These are phyloP conservation scores for Mycetomoellerius zeteki DNA, from an alignment of 1,140 invertebrate genomes.

Conservation along the genomic window DNA sequence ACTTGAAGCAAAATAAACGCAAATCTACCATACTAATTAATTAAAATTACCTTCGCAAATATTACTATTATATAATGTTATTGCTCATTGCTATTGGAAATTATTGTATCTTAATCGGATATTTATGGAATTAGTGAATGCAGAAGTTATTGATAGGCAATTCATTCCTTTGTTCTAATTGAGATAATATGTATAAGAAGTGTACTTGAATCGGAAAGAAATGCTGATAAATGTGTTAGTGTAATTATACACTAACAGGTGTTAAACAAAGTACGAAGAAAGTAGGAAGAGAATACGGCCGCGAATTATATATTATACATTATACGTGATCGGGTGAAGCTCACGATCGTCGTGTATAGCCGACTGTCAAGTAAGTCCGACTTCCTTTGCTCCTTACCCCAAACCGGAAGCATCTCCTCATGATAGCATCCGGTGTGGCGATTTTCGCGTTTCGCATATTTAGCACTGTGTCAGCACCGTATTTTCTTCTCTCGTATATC, in stretches of 20 bases:
- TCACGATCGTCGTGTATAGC: conserved; percentile 35
- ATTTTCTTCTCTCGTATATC: conserved; percentile 30
- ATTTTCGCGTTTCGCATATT: conserved; percentile 50
- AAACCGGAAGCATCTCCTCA: conserved; percentile 57
- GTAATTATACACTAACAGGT: neutral
- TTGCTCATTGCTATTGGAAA: neutral
- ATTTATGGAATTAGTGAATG: neutral
- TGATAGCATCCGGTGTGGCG: conserved; percentile 54
- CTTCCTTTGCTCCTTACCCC: conserved; percentile 58
- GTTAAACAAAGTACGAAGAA: neutral
- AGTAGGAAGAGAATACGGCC: neutral
- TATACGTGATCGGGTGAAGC: conserved; percentile 2
- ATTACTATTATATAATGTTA: neutral
- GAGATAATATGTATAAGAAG: neutral
- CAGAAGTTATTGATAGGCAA: neutral
- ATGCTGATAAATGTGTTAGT: neutral
- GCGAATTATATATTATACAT: conserved; percentile 7
- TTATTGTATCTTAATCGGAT: neutral
- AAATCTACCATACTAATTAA: no score
- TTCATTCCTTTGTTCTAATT: neutral
- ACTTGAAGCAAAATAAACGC: neutral
- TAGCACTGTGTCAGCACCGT: conserved; percentile 21
- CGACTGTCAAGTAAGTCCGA: conserved; percentile 42
- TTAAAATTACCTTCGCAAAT: no score
- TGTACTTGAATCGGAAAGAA: neutral